Evolutionary conservation across 2,797 vertebrate genomes (phyloP).

Genomic region (Silurus lanzhouensis): DNA sequence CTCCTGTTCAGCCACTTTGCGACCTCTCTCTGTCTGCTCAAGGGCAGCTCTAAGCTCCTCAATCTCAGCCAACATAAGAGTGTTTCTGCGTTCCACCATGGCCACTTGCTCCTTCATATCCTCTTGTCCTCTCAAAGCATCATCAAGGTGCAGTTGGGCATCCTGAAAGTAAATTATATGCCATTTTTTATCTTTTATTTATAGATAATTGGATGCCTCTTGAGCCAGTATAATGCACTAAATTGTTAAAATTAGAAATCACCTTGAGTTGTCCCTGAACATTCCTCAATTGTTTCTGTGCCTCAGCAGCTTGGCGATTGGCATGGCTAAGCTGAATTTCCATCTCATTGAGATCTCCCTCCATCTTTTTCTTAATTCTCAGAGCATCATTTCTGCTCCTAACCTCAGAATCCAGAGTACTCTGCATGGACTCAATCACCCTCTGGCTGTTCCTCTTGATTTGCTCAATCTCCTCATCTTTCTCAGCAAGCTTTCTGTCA

Average conservation of each 20-base stretch:
- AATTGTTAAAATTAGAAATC: slow-evolving; percentile 7
- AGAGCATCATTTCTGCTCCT: slow-evolving; percentile 87
- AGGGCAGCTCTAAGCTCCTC: slow-evolving; percentile 82
- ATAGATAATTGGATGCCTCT: neutral
- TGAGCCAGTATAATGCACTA: neutral
- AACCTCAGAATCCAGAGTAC: slow-evolving; percentile 80
- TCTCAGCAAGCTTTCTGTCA: slow-evolving; percentile 83
- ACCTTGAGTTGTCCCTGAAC: slow-evolving; percentile 87
- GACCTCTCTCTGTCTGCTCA: slow-evolving; percentile 83
- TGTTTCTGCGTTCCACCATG: slow-evolving; percentile 81
- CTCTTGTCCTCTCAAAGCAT: slow-evolving; percentile 79
- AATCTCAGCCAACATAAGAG: slow-evolving; percentile 81
- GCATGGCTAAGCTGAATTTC: slow-evolving; percentile 86
- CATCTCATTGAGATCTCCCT: slow-evolving; percentile 83
- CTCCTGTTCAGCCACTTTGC: slow-evolving; percentile 84
- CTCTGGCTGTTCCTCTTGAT: slow-evolving; percentile 85
- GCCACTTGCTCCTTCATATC: slow-evolving; percentile 87
- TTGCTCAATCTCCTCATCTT: slow-evolving; percentile 88
- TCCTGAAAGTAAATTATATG: slow-evolving; percentile 68
- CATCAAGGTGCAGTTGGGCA: slow-evolving; percentile 83
- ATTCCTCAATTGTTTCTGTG: slow-evolving; percentile 83
- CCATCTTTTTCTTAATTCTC: slow-evolving; percentile 90
- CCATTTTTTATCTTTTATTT: neutral
- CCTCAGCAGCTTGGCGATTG: slow-evolving; percentile 81
- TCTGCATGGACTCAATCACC: slow-evolving; percentile 79